phyloP scores from a whole-genome alignment of 2,797 vertebrate species.

The Myotis daubentonii region DNA sequence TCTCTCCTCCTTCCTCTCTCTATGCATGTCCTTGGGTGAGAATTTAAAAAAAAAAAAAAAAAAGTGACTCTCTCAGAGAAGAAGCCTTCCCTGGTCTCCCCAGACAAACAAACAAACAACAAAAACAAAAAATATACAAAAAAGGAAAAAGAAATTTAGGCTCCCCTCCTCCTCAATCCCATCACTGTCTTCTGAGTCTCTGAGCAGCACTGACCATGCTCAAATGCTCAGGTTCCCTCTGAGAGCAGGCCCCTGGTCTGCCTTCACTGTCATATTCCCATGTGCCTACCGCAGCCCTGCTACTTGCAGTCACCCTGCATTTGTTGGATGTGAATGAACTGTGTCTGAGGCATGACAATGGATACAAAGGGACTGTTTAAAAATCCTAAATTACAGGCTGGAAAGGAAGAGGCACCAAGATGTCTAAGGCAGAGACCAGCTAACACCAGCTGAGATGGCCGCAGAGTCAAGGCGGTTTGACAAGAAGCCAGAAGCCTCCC shows the following conservation, averaged over 20 bases:
- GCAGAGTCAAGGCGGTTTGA: neutral
- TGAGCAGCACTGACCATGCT: neutral
- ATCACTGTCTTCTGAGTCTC: neutral
- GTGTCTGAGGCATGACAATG: neutral
- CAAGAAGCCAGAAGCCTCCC: neutral
- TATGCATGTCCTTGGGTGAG: neutral
- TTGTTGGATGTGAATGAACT: neutral
- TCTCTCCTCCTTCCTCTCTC: neutral
- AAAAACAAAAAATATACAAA: neutral
- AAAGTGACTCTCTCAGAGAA: neutral
- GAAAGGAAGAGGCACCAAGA: neutral
- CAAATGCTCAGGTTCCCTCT: neutral
- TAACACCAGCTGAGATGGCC: neutral
- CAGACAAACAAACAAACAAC: neutral
- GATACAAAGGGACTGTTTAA: neutral
- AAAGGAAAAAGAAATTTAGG: neutral
- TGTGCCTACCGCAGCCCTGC: neutral
- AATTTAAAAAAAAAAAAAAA: neutral
- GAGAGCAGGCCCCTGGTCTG: neutral
- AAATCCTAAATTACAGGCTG: slow-evolving; percentile 47
- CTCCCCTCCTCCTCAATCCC: neutral
- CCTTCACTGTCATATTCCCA: neutral
- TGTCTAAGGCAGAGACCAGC: neutral
- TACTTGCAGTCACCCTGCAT: neutral
- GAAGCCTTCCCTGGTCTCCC: neutral